Evolutionary conservation across 2,113 vertebrate genomes (phyloP), one percentile per base, ranked within the genome.

Genomic region (Triplophysa tibetana): DNA sequence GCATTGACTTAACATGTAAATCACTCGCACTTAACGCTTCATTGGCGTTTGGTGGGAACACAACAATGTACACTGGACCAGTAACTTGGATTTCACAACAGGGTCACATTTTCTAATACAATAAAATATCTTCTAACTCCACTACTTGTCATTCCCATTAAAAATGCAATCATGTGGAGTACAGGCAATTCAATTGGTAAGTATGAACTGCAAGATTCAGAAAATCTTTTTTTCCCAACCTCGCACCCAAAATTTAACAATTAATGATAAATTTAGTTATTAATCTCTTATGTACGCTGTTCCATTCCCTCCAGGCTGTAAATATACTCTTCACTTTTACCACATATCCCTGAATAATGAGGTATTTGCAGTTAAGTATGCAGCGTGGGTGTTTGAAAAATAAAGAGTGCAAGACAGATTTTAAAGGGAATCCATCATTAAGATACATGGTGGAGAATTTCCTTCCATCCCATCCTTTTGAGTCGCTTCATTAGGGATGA

Each of bases 401-500:
- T 54, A 70, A 56, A 67, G 77, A 54, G 77, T 8, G 76, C 64
- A 68, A 4, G 68, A 85, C 69, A 9, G 26, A 79, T 58, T 43
- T 64, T 26, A 50, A 29, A 82, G 70, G 48, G 64, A 77, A 86
- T 87, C 72, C 61, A 85, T 90, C 89, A 89, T 88, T 82, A 89
- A 88, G 88, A 91, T 85, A 75, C 86, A 89, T 86, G 66, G 54
- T 41, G 70, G 75, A 86, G 70, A 82, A 84, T 87, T 80, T 87
- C 58, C 48, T 78, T 38, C 75, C 67, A 21, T 86, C 83, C 70
- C 82, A 68, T 83, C 85, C 81, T 86, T 90, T 86, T 78, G 85
- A 87, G 82, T 77, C 48, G 82, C 87, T 89, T 92, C 89, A 91
- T 92, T 77, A 90, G 72, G 69, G 81, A 84, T 87, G 85, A 85